Conservation (phyloP, 2,797 vertebrate species). For the Urophycis tenuis region DNA sequence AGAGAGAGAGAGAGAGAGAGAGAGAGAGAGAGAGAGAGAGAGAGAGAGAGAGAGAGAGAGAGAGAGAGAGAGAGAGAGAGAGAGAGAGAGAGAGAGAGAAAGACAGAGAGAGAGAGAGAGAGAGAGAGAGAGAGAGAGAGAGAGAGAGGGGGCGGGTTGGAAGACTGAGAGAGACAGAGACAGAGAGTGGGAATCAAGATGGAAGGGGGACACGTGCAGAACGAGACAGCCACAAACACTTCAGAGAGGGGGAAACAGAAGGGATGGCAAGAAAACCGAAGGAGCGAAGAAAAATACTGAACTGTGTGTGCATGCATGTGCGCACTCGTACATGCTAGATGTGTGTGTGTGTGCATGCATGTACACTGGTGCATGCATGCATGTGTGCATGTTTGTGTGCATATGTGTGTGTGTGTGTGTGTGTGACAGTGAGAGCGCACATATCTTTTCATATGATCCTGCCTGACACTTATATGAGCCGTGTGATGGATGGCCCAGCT, state of each 20-base stretch:
- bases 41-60: neutral
- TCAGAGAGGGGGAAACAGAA: neutral
- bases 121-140: neutral
- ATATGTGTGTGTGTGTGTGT: conserved; percentile 9
- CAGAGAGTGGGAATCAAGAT: neutral
- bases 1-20: neutral
- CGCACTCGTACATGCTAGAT: neutral
- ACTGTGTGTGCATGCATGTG: neutral
- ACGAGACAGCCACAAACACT: neutral
- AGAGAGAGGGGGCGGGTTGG: neutral
- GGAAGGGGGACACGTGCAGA: no score
- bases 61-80: neutral
- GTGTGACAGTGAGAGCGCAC: neutral
- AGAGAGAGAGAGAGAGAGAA: neutral
- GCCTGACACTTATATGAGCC: conserved; percentile 50
- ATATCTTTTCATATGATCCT: neutral
- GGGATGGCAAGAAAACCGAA: neutral
- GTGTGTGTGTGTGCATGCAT: neutral
- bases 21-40: neutral
- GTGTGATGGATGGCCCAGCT: conserved; percentile 61
- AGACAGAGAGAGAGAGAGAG: no score
- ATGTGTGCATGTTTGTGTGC: neutral
- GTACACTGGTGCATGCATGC: neutral
- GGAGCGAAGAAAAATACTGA: neutral
- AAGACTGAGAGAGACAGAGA: neutral